These are phyloP conservation scores for Cheilosia pagana DNA, from an alignment of 2,888 invertebrate species.

Conservation along the genomic window DNA sequence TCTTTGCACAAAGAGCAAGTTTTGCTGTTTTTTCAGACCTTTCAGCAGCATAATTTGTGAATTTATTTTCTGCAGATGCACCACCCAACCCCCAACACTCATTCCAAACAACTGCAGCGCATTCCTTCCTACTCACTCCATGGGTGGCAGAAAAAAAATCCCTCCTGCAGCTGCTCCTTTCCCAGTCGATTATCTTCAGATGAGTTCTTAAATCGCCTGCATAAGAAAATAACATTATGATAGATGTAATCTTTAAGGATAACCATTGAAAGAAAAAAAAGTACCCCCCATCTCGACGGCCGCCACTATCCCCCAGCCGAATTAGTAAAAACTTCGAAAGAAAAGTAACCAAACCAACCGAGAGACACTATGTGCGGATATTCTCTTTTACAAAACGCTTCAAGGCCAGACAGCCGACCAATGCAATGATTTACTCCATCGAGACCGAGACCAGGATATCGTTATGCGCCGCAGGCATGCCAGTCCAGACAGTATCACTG, in stretches of 20 bases:
- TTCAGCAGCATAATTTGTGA: too few species aligned
- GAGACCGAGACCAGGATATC: constrained; percentile 47
- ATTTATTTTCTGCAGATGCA: too few species aligned
- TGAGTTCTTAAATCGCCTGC: constrained; percentile 12
- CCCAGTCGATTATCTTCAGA: constrained; percentile 54
- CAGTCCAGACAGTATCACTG: constrained; percentile 24
- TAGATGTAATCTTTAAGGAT: constrained; percentile 60
- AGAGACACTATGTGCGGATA: not conserved
- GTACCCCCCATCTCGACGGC: not conserved
- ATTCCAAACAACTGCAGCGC: too few species aligned
- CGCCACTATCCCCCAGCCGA: constrained; percentile 5
- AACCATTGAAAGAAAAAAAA: constrained; percentile 28
- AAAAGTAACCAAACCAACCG: constrained; percentile 21
- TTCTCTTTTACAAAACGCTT: constrained; percentile 43
- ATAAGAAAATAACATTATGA: constrained; percentile 59
- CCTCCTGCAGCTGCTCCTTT: constrained; percentile 47
- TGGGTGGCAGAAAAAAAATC: not conserved
- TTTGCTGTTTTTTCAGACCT: too few species aligned
- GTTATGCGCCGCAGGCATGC: constrained; percentile 49
- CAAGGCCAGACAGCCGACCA: constrained; percentile 57
- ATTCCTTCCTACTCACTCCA: too few species aligned
- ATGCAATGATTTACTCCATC: constrained; percentile 56
- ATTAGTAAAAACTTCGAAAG: constrained; percentile 44
- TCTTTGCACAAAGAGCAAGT: too few species aligned
- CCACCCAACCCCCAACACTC: too few species aligned